These are phyloP conservation scores for Calliopum simillimum DNA, from an alignment of 2,888 invertebrate species.

Conservation along the genomic window DNA sequence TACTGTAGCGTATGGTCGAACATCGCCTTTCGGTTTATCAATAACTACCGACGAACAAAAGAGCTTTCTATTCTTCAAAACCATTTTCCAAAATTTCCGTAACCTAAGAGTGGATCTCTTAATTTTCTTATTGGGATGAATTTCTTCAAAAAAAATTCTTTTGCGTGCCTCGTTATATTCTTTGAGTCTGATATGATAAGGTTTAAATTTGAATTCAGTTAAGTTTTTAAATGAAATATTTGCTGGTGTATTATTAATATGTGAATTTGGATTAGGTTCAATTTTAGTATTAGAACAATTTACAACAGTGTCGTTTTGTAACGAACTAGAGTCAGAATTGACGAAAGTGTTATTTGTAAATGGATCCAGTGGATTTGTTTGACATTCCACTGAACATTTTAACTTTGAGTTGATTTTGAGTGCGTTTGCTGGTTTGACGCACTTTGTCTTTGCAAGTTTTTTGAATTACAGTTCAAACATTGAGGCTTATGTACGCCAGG, in stretches of 20 bases:
- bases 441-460: constrained; percentile 8
- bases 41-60: background rate
- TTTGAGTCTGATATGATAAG: background rate
- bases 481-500: background rate
- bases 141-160: background rate
- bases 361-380: background rate
- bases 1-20: too few relatives aligned
- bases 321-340: background rate
- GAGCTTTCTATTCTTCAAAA: background rate
- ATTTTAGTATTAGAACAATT: background rate
- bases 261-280: background rate
- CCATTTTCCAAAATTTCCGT: background rate
- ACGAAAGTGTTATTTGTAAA: background rate
- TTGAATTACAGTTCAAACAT: background rate
- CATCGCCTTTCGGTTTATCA: background rate
- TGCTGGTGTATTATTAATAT: background rate
- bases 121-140: background rate
- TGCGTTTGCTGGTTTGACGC: constrained; percentile 9
- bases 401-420: background rate
- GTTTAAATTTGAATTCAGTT: background rate
- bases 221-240: background rate
- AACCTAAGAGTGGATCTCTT: background rate
- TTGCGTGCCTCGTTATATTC: background rate
- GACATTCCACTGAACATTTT: too few relatives aligned
- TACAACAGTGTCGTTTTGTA: background rate